Percentiles rank a stretch among this genome's conserved stretches.
phyloP scores from a whole-genome alignment of 2,888 invertebrate species.

The Macrophya annulata region DNA sequence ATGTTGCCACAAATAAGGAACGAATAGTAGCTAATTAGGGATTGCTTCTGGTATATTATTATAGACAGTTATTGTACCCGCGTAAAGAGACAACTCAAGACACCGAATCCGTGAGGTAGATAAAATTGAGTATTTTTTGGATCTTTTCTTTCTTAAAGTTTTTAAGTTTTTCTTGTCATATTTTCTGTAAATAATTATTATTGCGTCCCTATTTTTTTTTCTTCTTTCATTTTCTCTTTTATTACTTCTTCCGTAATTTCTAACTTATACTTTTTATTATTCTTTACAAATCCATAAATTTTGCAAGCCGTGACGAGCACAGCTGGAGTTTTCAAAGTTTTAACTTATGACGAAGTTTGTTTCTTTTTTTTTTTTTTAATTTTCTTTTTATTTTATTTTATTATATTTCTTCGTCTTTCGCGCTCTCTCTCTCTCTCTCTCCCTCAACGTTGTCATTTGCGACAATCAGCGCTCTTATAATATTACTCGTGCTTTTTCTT shows the following conservation, averaged over 20 bases:
- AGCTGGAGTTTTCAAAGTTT: neutral
- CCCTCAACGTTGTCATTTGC: neutral
- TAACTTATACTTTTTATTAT: neutral
- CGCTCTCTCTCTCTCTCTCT: neutral
- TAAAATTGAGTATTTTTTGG: neutral
- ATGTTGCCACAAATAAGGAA: neutral
- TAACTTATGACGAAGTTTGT: neutral
- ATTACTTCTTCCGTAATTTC: neutral
- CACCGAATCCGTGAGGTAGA: neutral
- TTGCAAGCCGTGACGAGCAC: neutral
- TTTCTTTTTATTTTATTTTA: neutral
- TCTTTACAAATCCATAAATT: neutral
- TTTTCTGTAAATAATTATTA: neutral
- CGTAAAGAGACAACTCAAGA: neutral
- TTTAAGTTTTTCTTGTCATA: neutral
- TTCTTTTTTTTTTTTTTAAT: neutral
- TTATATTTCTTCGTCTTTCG: neutral
- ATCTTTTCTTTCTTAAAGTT: neutral
- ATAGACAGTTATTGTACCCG: neutral
- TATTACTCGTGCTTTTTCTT: conserved; percentile 1
- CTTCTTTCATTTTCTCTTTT: neutral
- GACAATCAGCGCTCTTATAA: neutral
- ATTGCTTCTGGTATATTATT: neutral
- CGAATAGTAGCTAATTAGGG: neutral
- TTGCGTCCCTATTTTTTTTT: neutral